phyloP scores from a whole-genome alignment of 2,888 invertebrate species.

The Aspidapion aeneum region DNA sequence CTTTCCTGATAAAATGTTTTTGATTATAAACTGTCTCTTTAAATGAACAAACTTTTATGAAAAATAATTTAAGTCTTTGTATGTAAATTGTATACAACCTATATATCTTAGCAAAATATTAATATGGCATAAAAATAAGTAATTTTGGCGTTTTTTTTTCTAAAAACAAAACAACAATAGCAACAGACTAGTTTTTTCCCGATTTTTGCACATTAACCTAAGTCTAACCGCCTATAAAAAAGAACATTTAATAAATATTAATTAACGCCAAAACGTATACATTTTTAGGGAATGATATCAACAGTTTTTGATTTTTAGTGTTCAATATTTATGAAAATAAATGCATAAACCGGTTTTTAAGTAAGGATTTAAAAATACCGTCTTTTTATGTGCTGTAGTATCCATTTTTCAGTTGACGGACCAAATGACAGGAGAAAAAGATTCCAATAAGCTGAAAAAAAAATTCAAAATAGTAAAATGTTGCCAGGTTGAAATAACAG shows the following conservation, averaged over 20 bases:
- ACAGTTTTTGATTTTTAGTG: not conserved
- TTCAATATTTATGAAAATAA: not conserved
- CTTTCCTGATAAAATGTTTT: too few relatives aligned
- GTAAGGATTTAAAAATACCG: not conserved
- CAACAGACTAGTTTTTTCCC: not conserved
- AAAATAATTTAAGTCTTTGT: too few relatives aligned
- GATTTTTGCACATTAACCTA: not conserved
- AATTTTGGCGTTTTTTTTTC: too few relatives aligned
- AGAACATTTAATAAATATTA: not conserved
- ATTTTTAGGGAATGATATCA: not conserved
- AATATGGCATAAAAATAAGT: not conserved
- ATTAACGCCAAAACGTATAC: not conserved
- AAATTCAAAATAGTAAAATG: too few relatives aligned
- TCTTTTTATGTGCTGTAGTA: constrained; percentile 36
- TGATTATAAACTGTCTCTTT: too few relatives aligned
- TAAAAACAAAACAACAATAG: too few relatives aligned
- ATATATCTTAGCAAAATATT: too few relatives aligned
- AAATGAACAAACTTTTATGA: too few relatives aligned
- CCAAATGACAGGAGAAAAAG: constrained; percentile 86
- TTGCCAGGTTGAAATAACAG: too few relatives aligned
- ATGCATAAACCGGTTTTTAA: not conserved
- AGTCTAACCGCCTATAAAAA: not conserved
- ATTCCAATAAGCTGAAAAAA: constrained; percentile 76
- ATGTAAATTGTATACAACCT: too few relatives aligned
- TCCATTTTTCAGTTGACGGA: constrained; percentile 58